Conservation (phyloP, 1,140 invertebrate species). For the Drosophila pachea region DNA sequence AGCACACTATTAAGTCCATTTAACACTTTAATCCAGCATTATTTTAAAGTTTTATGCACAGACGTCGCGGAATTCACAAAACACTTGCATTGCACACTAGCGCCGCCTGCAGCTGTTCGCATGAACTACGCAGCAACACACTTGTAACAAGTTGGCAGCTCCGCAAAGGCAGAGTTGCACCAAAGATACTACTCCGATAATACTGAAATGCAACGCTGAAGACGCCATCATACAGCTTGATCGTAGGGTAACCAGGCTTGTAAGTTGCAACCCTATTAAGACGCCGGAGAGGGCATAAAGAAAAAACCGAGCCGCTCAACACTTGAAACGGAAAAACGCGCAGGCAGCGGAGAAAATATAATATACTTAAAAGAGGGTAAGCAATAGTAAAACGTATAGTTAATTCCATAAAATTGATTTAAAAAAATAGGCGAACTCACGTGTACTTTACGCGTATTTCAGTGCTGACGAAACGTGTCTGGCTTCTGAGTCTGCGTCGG, state of each 20-base stretch:
- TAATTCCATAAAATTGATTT: not conserved
- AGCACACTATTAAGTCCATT: slow-evolving; percentile 17
- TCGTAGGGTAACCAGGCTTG: slow-evolving; percentile 24
- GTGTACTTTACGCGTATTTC: slow-evolving; percentile 9
- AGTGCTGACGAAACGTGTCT: slow-evolving; percentile 61
- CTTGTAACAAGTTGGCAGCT: slow-evolving; percentile 22
- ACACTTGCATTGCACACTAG: slow-evolving; percentile 48
- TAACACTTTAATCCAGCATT: slow-evolving; percentile 26
- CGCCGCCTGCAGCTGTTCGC: slow-evolving; percentile 44
- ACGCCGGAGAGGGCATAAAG: slow-evolving; percentile 63
- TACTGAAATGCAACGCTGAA: not conserved
- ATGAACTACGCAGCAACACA: slow-evolving; percentile 9
- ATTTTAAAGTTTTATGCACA: slow-evolving; percentile 61
- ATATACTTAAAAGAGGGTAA: slow-evolving; percentile 14
- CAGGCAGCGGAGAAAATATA: slow-evolving; percentile 35
- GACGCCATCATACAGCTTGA: slow-evolving; percentile 27
- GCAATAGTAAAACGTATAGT: not conserved
- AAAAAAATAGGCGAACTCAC: slow-evolving; percentile 5
- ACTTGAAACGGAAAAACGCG: slow-evolving; percentile 21
- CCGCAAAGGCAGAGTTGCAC: slow-evolving; percentile 13
- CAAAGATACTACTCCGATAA: not conserved
- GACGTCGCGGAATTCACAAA: slow-evolving; percentile 59
- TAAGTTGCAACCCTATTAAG: slow-evolving; percentile 55
- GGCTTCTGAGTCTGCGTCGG: slow-evolving; percentile 40
- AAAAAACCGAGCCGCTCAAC: slow-evolving; percentile 47